Conservation (phyloP, 2,113 vertebrate genomes). For the Tachysurus vachellii region DNA sequence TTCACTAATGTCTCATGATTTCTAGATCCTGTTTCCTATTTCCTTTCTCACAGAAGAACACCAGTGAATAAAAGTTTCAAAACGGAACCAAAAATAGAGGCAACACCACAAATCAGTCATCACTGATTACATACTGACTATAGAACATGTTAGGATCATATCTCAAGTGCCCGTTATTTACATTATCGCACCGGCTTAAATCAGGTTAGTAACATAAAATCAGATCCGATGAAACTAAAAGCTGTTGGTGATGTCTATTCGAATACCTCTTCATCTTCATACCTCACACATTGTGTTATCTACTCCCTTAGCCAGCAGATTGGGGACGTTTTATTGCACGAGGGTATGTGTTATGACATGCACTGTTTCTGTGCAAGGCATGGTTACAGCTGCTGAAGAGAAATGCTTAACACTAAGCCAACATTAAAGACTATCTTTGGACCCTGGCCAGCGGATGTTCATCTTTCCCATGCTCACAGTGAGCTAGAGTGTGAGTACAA, state of each 20-base stretch:
- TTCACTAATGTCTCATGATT: neutral
- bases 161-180: neutral
- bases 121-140: neutral
- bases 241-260: neutral
- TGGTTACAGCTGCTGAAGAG: constrained; percentile 22
- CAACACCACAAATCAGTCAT: neutral
- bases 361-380: constrained; percentile 7
- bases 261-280: neutral
- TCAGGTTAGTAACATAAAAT: neutral
- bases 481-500: neutral
- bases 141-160: neutral
- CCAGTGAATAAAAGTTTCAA: neutral
- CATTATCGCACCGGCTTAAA: neutral
- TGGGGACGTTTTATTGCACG: constrained; percentile 26
- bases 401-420: neutral
- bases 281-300: constrained; percentile 9
- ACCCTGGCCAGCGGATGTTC: constrained; percentile 3
- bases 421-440: constrained; percentile 34
- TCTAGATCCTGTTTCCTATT: neutral
- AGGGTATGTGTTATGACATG: constrained; percentile 22
- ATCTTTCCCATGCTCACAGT: constrained; percentile 33
- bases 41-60: neutral
- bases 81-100: neutral
- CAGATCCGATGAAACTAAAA: neutral
- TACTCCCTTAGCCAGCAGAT: neutral